A percentile compares a stretch with the other conserved stretches of the same genome.
Conservation (phyloP, 2,888 invertebrate genomes). For the Troides aeacus region DNA sequence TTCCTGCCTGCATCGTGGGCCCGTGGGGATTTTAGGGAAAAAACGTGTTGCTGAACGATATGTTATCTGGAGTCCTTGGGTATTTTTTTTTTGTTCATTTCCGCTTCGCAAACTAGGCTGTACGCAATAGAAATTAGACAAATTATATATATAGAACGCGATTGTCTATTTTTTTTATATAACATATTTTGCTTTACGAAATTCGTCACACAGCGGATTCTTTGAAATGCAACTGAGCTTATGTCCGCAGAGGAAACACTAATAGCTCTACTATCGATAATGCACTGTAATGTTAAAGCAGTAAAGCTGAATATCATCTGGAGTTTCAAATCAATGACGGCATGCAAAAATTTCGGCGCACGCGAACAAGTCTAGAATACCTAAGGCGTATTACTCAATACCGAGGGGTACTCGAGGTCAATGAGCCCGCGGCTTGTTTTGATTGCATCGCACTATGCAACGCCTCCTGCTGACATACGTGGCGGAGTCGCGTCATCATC, state of each 20-base stretch:
- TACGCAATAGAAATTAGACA: background rate
- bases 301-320: background rate
- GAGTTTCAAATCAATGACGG: background rate
- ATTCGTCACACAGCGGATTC: constrained; percentile 18
- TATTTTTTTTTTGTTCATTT: constrained; percentile 17
- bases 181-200: constrained; percentile 2
- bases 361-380: constrained; percentile 33
- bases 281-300: background rate
- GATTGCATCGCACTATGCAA: constrained; percentile 13
- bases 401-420: constrained; percentile 28
- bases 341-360: constrained; percentile 28
- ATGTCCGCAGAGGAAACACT: background rate
- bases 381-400: constrained; percentile 36
- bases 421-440: constrained; percentile 35
- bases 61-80: constrained; percentile 29
- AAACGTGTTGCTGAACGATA: constrained; percentile 28
- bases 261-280: background rate
- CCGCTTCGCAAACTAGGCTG: constrained; percentile 11
- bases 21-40: constrained; percentile 30
- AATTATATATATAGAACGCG: too few species aligned
- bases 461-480: constrained; percentile 15
- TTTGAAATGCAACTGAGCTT: background rate
- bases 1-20: constrained; percentile 24
- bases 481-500: constrained; percentile 24
- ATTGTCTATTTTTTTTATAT: background rate